These are phyloP conservation scores for Gymnocephalus cernua DNA, from an alignment of 2,113 vertebrate genomes.

Conservation along the genomic window DNA sequence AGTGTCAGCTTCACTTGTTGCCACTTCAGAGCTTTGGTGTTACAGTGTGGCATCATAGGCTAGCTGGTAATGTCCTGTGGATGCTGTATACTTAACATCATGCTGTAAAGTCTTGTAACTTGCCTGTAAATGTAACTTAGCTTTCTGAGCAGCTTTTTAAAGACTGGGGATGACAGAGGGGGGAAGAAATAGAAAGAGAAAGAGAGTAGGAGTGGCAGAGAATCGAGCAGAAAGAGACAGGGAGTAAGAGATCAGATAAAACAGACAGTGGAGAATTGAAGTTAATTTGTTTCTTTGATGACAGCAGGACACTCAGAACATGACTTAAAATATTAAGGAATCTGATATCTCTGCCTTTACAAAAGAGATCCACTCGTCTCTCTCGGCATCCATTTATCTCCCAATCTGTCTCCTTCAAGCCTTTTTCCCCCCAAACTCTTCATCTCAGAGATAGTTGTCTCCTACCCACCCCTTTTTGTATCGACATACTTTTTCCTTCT, in stretches of 20 bases:
- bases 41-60: constrained; percentile 15
- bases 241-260: constrained; percentile 47
- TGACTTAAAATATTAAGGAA: constrained; percentile 41
- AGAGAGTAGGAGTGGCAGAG: not conserved
- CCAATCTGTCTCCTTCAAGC: constrained; percentile 37
- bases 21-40: constrained; percentile 14
- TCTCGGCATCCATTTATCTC: constrained; percentile 46
- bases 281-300: constrained; percentile 70
- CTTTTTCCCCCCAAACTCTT: not conserved
- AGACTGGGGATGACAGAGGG: not conserved
- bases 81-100: constrained; percentile 25
- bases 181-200: not conserved
- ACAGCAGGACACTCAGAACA: constrained; percentile 42
- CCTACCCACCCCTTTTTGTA: not conserved
- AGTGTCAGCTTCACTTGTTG: constrained; percentile 31
- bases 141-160: constrained; percentile 25
- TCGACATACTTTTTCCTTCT: constrained; percentile 45
- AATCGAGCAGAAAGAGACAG: not conserved
- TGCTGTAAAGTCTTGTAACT: not conserved
- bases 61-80: constrained; percentile 13
- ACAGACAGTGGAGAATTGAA: constrained; percentile 44
- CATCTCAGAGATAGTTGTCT: constrained; percentile 36
- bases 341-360: constrained; percentile 46
- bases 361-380: constrained; percentile 30
- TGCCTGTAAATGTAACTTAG: constrained; percentile 20